phyloP scores from a whole-genome alignment of 2,888 invertebrate genomes.

The Dynastes grantii region DNA sequence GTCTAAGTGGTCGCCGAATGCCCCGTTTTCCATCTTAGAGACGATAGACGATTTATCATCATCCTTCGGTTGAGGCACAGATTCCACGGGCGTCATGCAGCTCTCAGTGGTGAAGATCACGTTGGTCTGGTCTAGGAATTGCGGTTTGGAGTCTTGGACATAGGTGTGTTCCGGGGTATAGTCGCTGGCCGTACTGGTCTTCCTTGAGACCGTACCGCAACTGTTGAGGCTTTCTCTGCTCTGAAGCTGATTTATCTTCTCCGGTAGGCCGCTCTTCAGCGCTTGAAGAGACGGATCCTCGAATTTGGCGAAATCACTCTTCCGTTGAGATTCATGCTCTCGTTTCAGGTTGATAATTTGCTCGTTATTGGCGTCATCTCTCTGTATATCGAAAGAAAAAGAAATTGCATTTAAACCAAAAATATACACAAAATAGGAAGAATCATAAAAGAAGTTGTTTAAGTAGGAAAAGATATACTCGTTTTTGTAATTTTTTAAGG shows the following conservation, averaged over 20 bases:
- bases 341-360: conserved; percentile 52
- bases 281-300: conserved; percentile 58
- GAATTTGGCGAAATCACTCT: conserved; percentile 47
- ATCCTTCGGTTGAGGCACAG: conserved; percentile 20
- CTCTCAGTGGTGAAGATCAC: conserved; percentile 62
- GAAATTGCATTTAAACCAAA: neutral
- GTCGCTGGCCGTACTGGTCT: conserved; percentile 75
- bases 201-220: conserved; percentile 72
- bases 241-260: conserved; percentile 64
- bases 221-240: conserved; percentile 69
- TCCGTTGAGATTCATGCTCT: conserved; percentile 41
- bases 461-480: too few species aligned
- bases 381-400: conserved; percentile 47
- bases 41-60: conserved; percentile 12
- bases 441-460: too few species aligned
- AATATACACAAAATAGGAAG: too few species aligned
- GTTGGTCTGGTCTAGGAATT: conserved; percentile 59
- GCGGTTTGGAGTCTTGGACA: conserved; percentile 51
- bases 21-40: conserved; percentile 16
- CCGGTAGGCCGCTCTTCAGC: conserved; percentile 65
- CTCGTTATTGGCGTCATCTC: conserved; percentile 56
- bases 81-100: conserved; percentile 58
- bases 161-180: conserved; percentile 74
- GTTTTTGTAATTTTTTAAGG: too few species aligned
- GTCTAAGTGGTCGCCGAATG: conserved; percentile 32